Base-by-base conservation (phyloP, 2,113 vertebrate species). In the Pollachius pollachius region DNA sequence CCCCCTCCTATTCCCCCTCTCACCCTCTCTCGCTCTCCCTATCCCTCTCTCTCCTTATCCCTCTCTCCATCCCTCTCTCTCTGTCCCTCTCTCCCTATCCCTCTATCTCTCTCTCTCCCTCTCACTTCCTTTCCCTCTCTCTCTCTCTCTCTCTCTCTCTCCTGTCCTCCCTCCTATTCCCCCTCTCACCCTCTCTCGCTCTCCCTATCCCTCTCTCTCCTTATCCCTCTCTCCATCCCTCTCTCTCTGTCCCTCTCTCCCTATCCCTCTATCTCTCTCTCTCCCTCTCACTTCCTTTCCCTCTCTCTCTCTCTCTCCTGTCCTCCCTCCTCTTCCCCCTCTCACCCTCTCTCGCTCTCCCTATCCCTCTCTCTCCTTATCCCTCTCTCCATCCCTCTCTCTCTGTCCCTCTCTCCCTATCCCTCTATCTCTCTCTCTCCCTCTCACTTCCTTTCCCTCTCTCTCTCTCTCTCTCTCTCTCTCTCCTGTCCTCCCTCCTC, bases 91-190 rank as follows among this genome's bases (percentile, higher is more conserved):
- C 23, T 23, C 23, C 23, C 23, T 23, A 61, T 25, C 23, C 52
- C 23, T 23, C 23, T 23, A 23, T 23, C 23, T 23, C 23, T 23
- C 23, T 23, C 23, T 23, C 23, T 2, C 9, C 19, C 52, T 65
- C 71, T 58, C 34, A 59, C 63, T 80, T 34, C 67, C 72, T 16
- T 19, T 8, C 52, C 15, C 18, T 61, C 52, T 60, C 65, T 61
- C 18, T n/a, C n/a, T n/a, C n/a, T n/a, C n/a, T n/a, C n/a, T n/a
- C n/a, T n/a, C n/a, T n/a, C n/a, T n/a, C n/a, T n/a, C n/a, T n/a
- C n/a, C n/a, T n/a, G n/a, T n/a, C n/a, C n/a, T n/a, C n/a, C n/a
- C n/a, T n/a, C n/a, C n/a, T n/a, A n/a, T n/a, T n/a, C n/a, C n/a
- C n/a, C n/a, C n/a, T n/a, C n/a, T n/a, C n/a, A n/a, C n/a, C n/a